Evolutionary conservation across 1,140 invertebrate species (phyloP).

Genomic region (Pseudobourletiella spinata): DNA sequence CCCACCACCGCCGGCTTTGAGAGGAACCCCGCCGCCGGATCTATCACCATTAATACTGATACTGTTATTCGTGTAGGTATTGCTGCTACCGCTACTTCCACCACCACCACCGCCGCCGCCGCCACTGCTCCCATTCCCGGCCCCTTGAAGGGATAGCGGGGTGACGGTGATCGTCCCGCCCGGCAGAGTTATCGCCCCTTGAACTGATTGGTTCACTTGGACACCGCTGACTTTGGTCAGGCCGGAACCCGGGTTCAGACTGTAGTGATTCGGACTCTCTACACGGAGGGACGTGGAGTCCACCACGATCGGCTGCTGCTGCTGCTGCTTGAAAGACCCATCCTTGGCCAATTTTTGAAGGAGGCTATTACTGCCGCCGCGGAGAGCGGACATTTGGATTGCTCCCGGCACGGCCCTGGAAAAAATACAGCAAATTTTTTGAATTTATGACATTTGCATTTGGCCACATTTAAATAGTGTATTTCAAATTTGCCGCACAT

Average conservation of each 20-base stretch:
- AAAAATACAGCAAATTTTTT: background rate
- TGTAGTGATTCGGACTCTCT: background rate
- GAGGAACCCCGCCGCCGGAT: background rate
- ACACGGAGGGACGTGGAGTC: conserved; percentile 23
- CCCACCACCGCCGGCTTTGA: background rate
- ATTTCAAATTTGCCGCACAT: background rate
- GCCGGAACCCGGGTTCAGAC: background rate
- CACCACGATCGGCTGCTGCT: conserved; percentile 11
- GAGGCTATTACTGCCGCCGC: background rate
- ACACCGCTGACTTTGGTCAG: background rate
- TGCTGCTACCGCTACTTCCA: background rate
- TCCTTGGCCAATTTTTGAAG: background rate
- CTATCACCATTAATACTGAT: conserved; percentile 2
- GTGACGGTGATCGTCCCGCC: conserved; percentile 35
- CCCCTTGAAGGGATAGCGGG: conserved; percentile 12
- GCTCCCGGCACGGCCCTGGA: background rate
- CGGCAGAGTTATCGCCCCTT: conserved; percentile 34
- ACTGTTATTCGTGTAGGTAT: background rate
- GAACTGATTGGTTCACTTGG: conserved; percentile 17
- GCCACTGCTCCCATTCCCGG: background rate
- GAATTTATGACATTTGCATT: background rate
- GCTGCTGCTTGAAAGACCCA: background rate
- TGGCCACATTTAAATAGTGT: background rate
- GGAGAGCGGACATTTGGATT: background rate
- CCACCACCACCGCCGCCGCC: background rate